A percentile compares a stretch with the other conserved stretches of the same genome.
Conservation (phyloP, 2,113 vertebrate species). For the Corythaeola cristata region DNA sequence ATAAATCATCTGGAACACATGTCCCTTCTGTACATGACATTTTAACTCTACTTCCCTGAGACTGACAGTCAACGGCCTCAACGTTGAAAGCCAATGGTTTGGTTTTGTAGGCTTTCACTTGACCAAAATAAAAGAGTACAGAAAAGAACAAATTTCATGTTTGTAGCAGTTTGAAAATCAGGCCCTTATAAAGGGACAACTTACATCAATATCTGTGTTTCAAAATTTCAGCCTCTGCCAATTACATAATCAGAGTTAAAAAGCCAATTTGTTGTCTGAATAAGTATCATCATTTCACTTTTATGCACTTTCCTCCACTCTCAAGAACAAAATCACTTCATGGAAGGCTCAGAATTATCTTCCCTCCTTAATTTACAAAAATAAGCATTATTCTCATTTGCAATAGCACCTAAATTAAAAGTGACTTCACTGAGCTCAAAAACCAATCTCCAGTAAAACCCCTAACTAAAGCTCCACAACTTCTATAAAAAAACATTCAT, state of each 20-base stretch:
- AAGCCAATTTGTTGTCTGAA: background rate
- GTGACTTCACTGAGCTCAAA: background rate
- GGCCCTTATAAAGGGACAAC: background rate
- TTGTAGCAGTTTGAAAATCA: background rate
- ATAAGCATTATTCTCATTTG: background rate
- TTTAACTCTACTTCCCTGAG: background rate
- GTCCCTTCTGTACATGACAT: background rate
- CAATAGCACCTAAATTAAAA: background rate
- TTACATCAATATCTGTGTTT: background rate
- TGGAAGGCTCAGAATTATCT: background rate
- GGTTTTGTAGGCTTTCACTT: background rate
- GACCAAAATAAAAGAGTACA: background rate
- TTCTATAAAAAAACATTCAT: background rate
- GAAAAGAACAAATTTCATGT: background rate
- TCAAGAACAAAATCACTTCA: background rate
- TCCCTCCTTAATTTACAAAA: background rate
- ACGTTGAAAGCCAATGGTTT: rapidly evolving
- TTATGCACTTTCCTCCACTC: background rate
- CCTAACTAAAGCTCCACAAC: background rate
- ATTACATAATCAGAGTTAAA: background rate
- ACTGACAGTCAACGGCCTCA: background rate
- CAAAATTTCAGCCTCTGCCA: background rate
- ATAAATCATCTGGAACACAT: background rate
- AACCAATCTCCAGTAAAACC: background rate
- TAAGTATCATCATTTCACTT: background rate